Conservation (phyloP, 2,113 vertebrate genomes). For the Ursus arctos region DNA sequence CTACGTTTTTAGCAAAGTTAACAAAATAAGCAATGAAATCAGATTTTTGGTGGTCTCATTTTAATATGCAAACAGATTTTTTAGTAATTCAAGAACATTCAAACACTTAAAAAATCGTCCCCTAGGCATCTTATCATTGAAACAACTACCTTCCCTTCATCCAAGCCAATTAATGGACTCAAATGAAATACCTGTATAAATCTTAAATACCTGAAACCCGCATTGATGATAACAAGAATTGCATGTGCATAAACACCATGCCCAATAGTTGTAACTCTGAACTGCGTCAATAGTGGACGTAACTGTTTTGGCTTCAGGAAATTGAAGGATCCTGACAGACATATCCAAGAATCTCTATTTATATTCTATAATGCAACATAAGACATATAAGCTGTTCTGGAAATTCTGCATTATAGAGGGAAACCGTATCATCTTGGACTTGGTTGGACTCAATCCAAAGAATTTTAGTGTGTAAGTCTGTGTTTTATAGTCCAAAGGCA, state of each 20-base stretch:
- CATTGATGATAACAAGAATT: constrained; percentile 7
- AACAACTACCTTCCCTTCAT: neutral
- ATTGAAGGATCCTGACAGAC: neutral
- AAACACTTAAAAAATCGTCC: constrained; percentile 7
- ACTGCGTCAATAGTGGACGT: constrained; percentile 12
- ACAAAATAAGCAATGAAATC: constrained; percentile 18
- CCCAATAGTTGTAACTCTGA: constrained; percentile 32
- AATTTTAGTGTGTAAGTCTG: neutral
- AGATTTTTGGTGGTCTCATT: constrained; percentile 6
- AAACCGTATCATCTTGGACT: neutral
- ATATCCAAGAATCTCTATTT: constrained; percentile 20
- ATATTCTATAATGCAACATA: neutral
- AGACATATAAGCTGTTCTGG: neutral
- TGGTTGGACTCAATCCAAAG: constrained; percentile 20
- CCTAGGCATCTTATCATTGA: constrained; percentile 3
- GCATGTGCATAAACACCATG: neutral
- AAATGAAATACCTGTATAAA: constrained; percentile 39
- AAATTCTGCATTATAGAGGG: neutral
- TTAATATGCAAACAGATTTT: neutral
- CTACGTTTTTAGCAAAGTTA: constrained; percentile 56
- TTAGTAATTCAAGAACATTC: neutral
- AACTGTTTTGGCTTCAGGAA: constrained; percentile 7
- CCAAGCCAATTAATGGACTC: neutral
- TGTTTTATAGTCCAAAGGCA: constrained; percentile 10
- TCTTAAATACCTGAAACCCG: constrained; percentile 22